These are phyloP conservation scores for Phoenicopterus ruber DNA, from an alignment of 2,113 vertebrate genomes.

Conservation along the genomic window DNA sequence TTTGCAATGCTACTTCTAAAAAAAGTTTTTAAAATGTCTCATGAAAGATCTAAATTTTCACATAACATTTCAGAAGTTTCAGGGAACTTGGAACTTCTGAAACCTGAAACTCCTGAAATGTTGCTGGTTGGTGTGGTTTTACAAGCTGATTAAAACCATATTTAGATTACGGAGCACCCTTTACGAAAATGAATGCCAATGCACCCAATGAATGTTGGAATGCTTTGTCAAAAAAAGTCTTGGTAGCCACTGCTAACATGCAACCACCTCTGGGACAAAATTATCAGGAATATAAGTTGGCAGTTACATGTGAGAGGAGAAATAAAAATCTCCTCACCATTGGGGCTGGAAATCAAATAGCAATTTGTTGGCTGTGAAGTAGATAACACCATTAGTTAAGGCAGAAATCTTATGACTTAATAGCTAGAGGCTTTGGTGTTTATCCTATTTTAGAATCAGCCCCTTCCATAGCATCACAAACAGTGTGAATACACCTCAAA, in stretches of 20 bases:
- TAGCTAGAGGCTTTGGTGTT: too few species aligned
- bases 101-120: not conserved
- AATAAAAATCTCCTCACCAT: not conserved
- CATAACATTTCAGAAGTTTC: not conserved
- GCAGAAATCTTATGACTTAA: too few species aligned
- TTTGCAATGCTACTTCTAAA: not conserved
- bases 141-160: not conserved
- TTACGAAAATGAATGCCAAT: not conserved
- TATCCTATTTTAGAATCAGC: too few species aligned
- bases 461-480: too few species aligned
- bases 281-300: not conserved
- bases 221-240: not conserved
- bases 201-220: not conserved
- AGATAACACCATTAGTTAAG: not conserved
- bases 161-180: not conserved
- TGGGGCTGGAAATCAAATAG: not conserved
- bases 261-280: not conserved
- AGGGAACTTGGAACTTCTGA: not conserved
- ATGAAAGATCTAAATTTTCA: not conserved
- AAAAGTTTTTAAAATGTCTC: not conserved
- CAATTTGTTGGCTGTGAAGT: not conserved
- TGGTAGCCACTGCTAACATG: not conserved
- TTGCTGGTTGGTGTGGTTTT: not conserved
- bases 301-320: not conserved
- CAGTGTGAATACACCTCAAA: too few species aligned